Evolutionary conservation across 2,113 vertebrate species (phyloP).

Genomic region (Burhinus bistriatus): DNA sequence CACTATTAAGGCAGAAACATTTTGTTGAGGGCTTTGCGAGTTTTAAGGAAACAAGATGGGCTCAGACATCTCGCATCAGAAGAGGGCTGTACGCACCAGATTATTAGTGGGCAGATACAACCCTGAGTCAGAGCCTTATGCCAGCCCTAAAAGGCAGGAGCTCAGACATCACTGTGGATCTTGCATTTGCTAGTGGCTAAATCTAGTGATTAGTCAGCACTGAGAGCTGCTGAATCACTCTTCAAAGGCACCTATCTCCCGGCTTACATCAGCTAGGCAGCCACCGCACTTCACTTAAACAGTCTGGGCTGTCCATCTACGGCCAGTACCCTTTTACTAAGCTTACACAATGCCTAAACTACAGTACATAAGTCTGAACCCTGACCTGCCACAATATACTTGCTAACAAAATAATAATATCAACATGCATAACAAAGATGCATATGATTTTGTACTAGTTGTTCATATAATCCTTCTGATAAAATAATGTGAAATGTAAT

Average conservation of each 20-base stretch:
- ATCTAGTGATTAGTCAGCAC: constrained; percentile 68
- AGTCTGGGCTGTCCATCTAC: background rate
- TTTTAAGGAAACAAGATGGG: constrained; percentile 20
- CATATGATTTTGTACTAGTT: background rate
- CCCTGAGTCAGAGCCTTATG: constrained; percentile 59
- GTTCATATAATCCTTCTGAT: background rate
- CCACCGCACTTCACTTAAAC: background rate
- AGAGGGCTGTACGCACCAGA: constrained; percentile 34
- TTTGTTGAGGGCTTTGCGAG: background rate
- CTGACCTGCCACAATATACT: background rate
- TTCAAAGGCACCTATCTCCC: constrained; percentile 68
- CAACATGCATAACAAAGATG: background rate
- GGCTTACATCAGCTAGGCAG: constrained; percentile 62
- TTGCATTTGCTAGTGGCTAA: constrained; percentile 64
- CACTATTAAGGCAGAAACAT: background rate
- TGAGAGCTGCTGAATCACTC: constrained; percentile 65
- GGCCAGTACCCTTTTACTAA: background rate
- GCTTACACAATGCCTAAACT: background rate
- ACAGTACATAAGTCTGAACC: rapidly evolving
- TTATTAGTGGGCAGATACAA: constrained; percentile 52
- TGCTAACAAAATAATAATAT: background rate
- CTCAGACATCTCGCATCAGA: background rate
- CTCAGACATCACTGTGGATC: constrained; percentile 46
- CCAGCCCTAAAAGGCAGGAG: constrained; percentile 65
- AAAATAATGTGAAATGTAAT: background rate